Conservation (phyloP, 2,888 invertebrate genomes). For the Nemotelus nigrinus region DNA sequence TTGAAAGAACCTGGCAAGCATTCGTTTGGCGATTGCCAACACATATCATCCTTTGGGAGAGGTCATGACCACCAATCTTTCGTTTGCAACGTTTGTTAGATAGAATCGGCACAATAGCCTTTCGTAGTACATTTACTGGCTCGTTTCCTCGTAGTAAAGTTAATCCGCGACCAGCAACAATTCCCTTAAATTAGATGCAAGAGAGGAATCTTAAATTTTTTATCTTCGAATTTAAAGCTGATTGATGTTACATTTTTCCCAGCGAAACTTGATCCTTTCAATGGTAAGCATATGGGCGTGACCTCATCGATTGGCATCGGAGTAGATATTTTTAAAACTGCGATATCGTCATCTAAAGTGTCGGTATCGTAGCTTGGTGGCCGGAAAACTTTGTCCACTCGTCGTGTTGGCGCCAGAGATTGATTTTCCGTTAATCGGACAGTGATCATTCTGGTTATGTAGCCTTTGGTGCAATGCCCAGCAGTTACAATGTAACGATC, state of each 20-base stretch:
- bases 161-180: conserved; percentile 43
- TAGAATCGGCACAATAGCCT: conserved; percentile 22
- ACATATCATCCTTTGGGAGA: conserved; percentile 30
- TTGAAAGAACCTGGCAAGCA: conserved; percentile 34
- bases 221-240: too few relatives aligned
- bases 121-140: conserved; percentile 15
- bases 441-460: conserved; percentile 66
- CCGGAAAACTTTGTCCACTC: not conserved
- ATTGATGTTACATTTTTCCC: conserved; percentile 43
- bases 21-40: conserved; percentile 20
- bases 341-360: conserved; percentile 52
- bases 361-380: conserved; percentile 30
- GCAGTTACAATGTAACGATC: conserved; percentile 76
- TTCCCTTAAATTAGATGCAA: conserved; percentile 6
- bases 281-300: conserved; percentile 78
- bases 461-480: conserved; percentile 76
- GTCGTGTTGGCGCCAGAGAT: conserved; percentile 61
- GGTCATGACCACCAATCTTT: not conserved
- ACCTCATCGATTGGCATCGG: conserved; percentile 59
- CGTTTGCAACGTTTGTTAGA: conserved; percentile 27
- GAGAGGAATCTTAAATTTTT: not conserved
- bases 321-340: conserved; percentile 4
- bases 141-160: not conserved
- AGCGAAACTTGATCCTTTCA: conserved; percentile 65
- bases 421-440: conserved; percentile 76